A percentile compares a stretch with the other conserved stretches of the same genome.
These are phyloP conservation scores for Caligus rogercresseyi DNA, from an alignment of 1,140 invertebrate species.

Conservation along the genomic window DNA sequence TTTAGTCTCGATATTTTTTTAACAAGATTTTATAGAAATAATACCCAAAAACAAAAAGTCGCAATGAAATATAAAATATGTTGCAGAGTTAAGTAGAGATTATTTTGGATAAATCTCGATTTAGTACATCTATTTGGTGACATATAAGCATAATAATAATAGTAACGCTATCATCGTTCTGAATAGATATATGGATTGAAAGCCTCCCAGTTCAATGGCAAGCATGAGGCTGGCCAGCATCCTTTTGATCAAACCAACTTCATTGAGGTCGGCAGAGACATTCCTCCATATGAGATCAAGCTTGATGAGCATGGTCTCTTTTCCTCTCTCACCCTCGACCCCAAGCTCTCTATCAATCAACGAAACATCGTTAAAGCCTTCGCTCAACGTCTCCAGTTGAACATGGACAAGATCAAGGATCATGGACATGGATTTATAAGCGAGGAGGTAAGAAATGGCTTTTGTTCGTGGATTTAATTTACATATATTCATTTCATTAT, in stretches of 20 bases:
- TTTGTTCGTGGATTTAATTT: not conserved
- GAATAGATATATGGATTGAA: not conserved
- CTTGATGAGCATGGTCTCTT: constrained; percentile 1
- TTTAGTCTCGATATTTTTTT: not conserved
- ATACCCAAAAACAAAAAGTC: too few relatives aligned
- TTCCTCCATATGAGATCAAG: not conserved
- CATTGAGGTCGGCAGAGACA: not conserved
- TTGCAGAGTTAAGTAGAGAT: too few relatives aligned
- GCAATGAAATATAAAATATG: too few relatives aligned
- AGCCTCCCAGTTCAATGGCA: not conserved
- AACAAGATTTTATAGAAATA: too few relatives aligned
- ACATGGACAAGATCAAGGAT: not conserved
- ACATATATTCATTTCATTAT: not conserved
- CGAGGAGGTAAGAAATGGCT: not conserved
- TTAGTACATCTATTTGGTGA: too few relatives aligned
- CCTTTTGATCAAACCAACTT: constrained; percentile 4
- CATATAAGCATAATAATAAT: not conserved
- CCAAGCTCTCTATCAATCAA: not conserved
- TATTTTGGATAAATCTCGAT: too few relatives aligned
- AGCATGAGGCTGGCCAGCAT: not conserved
- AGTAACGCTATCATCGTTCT: not conserved
- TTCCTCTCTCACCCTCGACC: not conserved
- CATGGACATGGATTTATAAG: not conserved
- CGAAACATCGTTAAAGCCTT: constrained; percentile 1
- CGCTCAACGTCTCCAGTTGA: constrained; percentile 1